Percentiles rank a stretch among this genome's conserved stretches.
Evolutionary conservation across 2,888 invertebrate genomes (phyloP).

Genomic region (Chromoteleia sp.): DNA sequence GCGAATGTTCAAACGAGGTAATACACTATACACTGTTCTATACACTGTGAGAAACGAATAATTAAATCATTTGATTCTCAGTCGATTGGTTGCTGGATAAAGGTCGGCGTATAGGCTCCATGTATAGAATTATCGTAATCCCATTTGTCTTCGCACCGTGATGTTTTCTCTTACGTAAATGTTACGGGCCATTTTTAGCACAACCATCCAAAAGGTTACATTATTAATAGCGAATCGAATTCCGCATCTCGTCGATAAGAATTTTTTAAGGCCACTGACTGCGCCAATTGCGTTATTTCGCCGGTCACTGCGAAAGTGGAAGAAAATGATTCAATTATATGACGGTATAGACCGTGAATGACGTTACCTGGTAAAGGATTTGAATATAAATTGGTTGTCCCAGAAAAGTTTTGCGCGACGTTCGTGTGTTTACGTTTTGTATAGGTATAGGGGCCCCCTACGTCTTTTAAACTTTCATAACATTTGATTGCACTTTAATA

Average conservation of each 20-base stretch:
- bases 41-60: conserved; percentile 28
- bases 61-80: conserved; percentile 31
- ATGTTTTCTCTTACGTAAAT: conserved; percentile 58
- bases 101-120: conserved; percentile 7
- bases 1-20: too few species aligned
- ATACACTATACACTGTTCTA: too few species aligned
- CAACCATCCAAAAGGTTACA: not conserved
- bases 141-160: conserved; percentile 3
- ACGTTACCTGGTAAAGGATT: conserved; percentile 7
- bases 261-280: too few species aligned
- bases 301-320: too few species aligned
- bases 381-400: conserved; percentile 49
- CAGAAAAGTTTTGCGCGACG: conserved; percentile 48
- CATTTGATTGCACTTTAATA: conserved; percentile 59
- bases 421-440: conserved; percentile 55
- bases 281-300: not conserved
- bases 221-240: not conserved
- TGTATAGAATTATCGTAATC: conserved; percentile 1
- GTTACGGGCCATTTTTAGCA: conserved; percentile 58
- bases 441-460: conserved; percentile 47
- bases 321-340: conserved; percentile 40
- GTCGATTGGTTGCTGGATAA: conserved; percentile 23
- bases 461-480: conserved; percentile 57
- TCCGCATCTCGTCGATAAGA: not conserved
- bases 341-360: conserved; percentile 8